Evolutionary conservation across 2,888 invertebrate species (phyloP).

Genomic region (Keiferia lycopersicella): DNA sequence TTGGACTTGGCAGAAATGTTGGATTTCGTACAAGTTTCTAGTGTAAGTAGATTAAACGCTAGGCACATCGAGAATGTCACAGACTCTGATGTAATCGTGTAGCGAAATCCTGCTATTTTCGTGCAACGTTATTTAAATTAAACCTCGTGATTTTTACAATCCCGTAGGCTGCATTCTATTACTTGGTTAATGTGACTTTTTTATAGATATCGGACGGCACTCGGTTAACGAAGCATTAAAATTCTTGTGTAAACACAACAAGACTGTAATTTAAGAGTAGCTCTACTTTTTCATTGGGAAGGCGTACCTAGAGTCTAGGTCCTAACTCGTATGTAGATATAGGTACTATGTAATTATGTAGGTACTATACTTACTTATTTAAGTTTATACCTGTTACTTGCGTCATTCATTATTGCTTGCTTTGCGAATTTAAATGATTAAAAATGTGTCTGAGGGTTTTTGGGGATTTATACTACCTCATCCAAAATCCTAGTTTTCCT

Average conservation of each 20-base stretch:
- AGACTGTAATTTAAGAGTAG: neutral
- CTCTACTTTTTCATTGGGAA: neutral
- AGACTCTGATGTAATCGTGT: slow-evolving; percentile 61
- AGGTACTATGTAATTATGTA: too few relatives aligned
- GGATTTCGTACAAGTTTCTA: slow-evolving; percentile 58
- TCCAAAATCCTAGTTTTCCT: too few relatives aligned
- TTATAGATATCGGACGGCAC: slow-evolving; percentile 22
- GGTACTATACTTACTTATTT: too few relatives aligned
- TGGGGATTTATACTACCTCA: too few relatives aligned
- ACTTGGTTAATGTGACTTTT: slow-evolving; percentile 26
- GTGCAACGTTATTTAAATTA: slow-evolving; percentile 65
- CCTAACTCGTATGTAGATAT: too few relatives aligned
- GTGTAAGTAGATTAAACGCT: slow-evolving; percentile 56
- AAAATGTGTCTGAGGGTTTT: too few relatives aligned
- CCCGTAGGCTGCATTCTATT: slow-evolving; percentile 27
- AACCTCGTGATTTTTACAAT: slow-evolving; percentile 32
- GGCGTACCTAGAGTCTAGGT: too few relatives aligned
- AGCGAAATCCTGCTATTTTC: slow-evolving; percentile 66
- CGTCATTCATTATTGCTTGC: too few relatives aligned
- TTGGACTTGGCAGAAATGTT: slow-evolving; percentile 64
- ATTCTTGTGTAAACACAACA: slow-evolving; percentile 12
- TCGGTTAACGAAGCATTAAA: neutral
- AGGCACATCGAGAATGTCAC: slow-evolving; percentile 60
- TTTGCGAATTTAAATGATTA: too few relatives aligned
- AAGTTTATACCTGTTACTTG: too few relatives aligned